Evolutionary conservation across 2,113 vertebrate genomes (phyloP).

Genomic region (Corynorhinus townsendii): DNA sequence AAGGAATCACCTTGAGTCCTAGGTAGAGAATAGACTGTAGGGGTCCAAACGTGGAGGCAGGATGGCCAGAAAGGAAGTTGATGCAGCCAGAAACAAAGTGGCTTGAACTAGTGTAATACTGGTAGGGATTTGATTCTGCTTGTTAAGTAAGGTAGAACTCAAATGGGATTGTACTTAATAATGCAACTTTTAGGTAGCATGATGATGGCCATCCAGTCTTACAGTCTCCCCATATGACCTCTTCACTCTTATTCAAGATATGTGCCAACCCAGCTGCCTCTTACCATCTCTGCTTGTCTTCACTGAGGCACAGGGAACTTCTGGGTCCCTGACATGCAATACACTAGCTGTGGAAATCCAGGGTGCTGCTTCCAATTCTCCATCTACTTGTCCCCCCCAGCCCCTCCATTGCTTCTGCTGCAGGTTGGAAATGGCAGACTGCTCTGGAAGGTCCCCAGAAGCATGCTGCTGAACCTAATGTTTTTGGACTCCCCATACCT

Average conservation of each 20-base stretch:
- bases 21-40: not conserved
- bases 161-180: not conserved
- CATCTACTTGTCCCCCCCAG: not conserved
- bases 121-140: not conserved
- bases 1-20: not conserved
- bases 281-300: not conserved
- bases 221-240: not conserved
- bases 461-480: not conserved
- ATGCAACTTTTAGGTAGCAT: rapidly evolving
- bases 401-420: not conserved
- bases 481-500: not conserved
- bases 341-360: not conserved
- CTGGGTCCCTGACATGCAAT: rapidly evolving
- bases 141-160: not conserved
- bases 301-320: not conserved
- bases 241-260: not conserved
- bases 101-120: no score
- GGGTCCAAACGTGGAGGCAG: not conserved
- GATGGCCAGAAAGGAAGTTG: not conserved
- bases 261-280: not conserved
- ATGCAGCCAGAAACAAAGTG: not conserved
- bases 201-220: not conserved
- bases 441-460: not conserved
- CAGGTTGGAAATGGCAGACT: not conserved
- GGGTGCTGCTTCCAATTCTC: no score